Conservation (phyloP, 2,797 vertebrate species). For the Rhynchotus rufescens region DNA sequence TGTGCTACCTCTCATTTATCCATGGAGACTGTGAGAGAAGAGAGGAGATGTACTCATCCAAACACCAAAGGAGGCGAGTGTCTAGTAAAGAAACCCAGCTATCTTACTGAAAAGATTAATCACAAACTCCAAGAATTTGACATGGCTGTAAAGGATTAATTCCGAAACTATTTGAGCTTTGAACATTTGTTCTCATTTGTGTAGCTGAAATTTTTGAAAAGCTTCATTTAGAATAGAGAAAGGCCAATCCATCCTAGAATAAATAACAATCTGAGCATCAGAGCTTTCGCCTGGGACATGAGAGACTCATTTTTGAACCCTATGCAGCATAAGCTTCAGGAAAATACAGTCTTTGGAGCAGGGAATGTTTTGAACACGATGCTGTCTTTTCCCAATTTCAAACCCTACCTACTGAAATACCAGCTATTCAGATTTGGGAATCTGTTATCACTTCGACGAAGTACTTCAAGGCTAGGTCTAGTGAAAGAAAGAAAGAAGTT, state of each 20-base stretch:
- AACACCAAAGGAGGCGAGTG: not conserved
- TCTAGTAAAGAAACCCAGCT: not conserved
- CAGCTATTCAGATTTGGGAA: not conserved
- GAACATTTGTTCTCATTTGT: slow-evolving; percentile 34
- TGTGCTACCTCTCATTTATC: not conserved
- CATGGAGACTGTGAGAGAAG: not conserved
- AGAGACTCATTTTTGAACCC: not conserved
- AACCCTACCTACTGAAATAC: rapidly evolving
- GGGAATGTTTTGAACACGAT: rapidly evolving
- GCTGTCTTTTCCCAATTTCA: not conserved
- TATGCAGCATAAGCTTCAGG: not conserved
- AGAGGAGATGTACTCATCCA: not conserved
- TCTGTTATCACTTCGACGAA: not conserved
- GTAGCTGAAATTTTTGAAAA: not conserved
- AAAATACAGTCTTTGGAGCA: not conserved
- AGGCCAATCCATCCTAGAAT: not conserved
- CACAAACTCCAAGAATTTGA: not conserved
- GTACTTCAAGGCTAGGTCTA: not conserved
- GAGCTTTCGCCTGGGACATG: rapidly evolving
- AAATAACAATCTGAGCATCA: not conserved
- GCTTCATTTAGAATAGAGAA: not conserved
- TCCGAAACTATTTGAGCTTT: not conserved
- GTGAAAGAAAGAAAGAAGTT: not conserved
- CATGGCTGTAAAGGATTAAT: not conserved
- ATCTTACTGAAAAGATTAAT: not conserved